Conservation (phyloP, 2,113 vertebrate species). For the Zapus hudsonius region DNA sequence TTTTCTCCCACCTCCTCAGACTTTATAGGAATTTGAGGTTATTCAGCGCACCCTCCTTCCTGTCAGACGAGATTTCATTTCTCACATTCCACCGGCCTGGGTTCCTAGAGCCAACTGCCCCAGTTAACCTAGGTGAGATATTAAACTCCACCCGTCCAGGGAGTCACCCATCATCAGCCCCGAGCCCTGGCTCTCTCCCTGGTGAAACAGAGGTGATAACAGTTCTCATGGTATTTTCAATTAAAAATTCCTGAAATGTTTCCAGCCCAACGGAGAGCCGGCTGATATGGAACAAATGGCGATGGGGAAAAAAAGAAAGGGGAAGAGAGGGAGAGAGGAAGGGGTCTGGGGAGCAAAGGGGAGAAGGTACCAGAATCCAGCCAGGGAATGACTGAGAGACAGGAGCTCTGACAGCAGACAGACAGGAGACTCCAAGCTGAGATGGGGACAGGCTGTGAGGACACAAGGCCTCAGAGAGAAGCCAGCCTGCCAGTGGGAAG, state of each 20-base stretch:
- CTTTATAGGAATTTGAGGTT: conserved; percentile 81
- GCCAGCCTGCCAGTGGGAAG: conserved; percentile 63
- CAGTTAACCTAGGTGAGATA: conserved; percentile 82
- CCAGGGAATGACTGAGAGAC: neutral
- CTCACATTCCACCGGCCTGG: conserved; percentile 83
- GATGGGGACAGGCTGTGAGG: neutral
- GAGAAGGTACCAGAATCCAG: conserved; percentile 30
- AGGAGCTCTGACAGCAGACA: conserved; percentile 22
- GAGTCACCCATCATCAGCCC: conserved; percentile 60
- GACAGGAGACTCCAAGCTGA: conserved; percentile 53
- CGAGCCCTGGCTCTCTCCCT: conserved; percentile 74
- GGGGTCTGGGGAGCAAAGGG: neutral
- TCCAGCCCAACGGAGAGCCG: conserved; percentile 84
- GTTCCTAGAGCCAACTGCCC: conserved; percentile 67
- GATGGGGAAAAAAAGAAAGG: conserved; percentile 80
- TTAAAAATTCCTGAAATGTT: conserved; percentile 89
- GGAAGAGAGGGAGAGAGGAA: conserved; percentile 34
- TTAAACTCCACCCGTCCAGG: conserved; percentile 71
- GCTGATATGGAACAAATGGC: conserved; percentile 87
- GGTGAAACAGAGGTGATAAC: conserved; percentile 85
- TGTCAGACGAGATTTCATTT: conserved; percentile 81
- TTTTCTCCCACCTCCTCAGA: conserved; percentile 77
- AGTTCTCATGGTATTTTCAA: conserved; percentile 87
- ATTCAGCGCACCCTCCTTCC: conserved; percentile 71
- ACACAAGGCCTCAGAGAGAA: neutral